phyloP scores from a whole-genome alignment of 1,140 invertebrate genomes.

The Metaphire vulgaris region DNA sequence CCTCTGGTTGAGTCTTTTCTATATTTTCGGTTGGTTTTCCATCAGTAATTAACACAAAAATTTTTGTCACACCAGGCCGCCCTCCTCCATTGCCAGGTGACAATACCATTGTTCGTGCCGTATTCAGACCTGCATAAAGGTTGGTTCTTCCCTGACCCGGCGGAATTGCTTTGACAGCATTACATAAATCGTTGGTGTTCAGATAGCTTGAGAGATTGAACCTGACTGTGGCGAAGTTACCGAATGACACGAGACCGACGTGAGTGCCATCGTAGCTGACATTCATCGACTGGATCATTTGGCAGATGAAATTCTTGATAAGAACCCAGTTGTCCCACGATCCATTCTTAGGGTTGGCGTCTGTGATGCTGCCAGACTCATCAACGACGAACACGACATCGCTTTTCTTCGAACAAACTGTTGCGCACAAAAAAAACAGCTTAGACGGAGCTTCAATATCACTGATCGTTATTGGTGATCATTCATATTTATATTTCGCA shows the following conservation, averaged over 20 bases:
- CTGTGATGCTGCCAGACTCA: conserved; percentile 26
- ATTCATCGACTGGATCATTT: conserved; percentile 11
- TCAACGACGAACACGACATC: conserved; percentile 29
- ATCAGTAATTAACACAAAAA: conserved; percentile 43
- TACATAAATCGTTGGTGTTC: background rate
- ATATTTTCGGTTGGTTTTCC: conserved; percentile 36
- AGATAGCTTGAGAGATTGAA: conserved; percentile 4
- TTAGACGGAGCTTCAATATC: too few species aligned
- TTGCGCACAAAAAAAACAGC: too few species aligned
- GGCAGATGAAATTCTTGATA: conserved; percentile 22
- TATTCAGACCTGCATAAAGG: conserved; percentile 9
- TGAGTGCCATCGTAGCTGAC: background rate
- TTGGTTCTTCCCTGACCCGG: conserved; percentile 11
- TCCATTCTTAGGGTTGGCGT: conserved; percentile 22
- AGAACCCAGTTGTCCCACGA: conserved; percentile 31
- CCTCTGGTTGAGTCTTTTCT: conserved; percentile 32
- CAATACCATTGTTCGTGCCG: conserved; percentile 11
- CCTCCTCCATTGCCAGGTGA: conserved; percentile 2
- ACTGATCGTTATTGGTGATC: too few species aligned
- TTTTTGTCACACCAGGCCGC: conserved; percentile 41
- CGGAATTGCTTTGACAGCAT: background rate
- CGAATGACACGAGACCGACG: conserved; percentile 8
- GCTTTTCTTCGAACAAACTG: conserved; percentile 2
- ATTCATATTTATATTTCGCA: too few species aligned
- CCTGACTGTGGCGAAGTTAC: background rate